Evolutionary conservation across 2,113 vertebrate genomes (phyloP), one percentile per base, ranked within the genome.

Genomic region (Barnardius zonarius): DNA sequence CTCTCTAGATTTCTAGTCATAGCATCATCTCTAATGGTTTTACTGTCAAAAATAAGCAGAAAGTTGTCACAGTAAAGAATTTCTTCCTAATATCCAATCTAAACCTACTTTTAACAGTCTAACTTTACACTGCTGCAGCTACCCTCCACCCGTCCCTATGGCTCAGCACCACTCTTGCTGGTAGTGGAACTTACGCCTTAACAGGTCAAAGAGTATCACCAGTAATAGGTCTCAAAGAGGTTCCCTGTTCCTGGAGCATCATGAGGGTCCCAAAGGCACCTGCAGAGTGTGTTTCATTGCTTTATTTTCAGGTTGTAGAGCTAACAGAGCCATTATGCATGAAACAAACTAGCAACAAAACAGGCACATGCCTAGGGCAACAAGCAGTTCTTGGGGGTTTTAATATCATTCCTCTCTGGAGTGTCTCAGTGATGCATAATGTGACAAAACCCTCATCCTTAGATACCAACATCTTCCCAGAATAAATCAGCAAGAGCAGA

Each of bases 1-100:
- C 54, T 67, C 72, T 67, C 83, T 79, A 72, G n/a, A 54, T 88
- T 96, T 84, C 78, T 86, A 90, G 55, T 74, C 39, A 37, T 41
- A 31, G 35, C 72, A 54, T 77, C 24, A 64, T 64, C 87, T 49
- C 55, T 54, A 44, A 7, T 19, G 33, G 30, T 51, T 90, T 81
- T 51, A 46, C 44, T 52, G 23, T 55, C 54, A 73, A 64, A 89
- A 86, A 41, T 8, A 52, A 35, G 11, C 10, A 49, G 37, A 5
- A 73, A 39, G 30, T 68, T 90, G 52, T 59, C 57, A 35, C 57
- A 35, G 33, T 23, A 59, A 35, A 59, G 57, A 35, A 59, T 59
- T 35, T 24, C 57, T 59, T 59, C n/a, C 57, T 59, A 59, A 59
- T 59, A 59, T 16, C 33, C 35, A 16, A 35, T 59, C 22, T 35